A percentile compares a stretch with the other conserved stretches of the same genome.
Evolutionary conservation across 2,113 vertebrate species (phyloP).

Genomic region (Podarcis raffonei): DNA sequence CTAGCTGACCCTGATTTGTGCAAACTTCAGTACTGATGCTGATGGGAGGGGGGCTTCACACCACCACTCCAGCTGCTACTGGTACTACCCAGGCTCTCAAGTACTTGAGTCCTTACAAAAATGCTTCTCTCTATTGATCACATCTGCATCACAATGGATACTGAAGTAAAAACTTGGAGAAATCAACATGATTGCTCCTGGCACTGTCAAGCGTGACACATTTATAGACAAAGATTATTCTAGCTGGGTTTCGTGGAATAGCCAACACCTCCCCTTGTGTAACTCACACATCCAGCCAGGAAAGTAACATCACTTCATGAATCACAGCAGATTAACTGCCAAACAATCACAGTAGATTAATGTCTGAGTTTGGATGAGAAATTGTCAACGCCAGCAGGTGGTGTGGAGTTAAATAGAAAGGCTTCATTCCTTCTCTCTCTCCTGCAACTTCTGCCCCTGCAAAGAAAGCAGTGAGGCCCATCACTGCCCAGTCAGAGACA

Average conservation of each 20-base stretch:
- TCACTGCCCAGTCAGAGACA: not conserved
- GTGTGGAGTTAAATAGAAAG: not conserved
- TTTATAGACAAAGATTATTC: not conserved
- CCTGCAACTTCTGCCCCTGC: not conserved
- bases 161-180: slow-evolving; percentile 38
- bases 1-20: not conserved
- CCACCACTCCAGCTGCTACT: too few species aligned
- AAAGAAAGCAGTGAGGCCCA: not conserved
- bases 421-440: not conserved
- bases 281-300: not conserved
- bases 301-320: not conserved
- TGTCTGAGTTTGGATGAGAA: not conserved
- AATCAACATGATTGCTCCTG: slow-evolving; percentile 28
- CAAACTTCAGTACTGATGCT: too few species aligned
- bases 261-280: not conserved
- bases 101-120: too few species aligned
- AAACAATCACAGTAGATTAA: slow-evolving; percentile 5
- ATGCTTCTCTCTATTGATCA: slow-evolving; percentile 41
- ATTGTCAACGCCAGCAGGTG: not conserved
- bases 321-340: not conserved
- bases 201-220: slow-evolving; percentile 51
- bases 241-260: not conserved
- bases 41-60: too few species aligned
- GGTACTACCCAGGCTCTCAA: too few species aligned
- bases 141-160: slow-evolving; percentile 56